phyloP scores from a whole-genome alignment of 2,888 invertebrate genomes.

The Amaurobius ferox region DNA sequence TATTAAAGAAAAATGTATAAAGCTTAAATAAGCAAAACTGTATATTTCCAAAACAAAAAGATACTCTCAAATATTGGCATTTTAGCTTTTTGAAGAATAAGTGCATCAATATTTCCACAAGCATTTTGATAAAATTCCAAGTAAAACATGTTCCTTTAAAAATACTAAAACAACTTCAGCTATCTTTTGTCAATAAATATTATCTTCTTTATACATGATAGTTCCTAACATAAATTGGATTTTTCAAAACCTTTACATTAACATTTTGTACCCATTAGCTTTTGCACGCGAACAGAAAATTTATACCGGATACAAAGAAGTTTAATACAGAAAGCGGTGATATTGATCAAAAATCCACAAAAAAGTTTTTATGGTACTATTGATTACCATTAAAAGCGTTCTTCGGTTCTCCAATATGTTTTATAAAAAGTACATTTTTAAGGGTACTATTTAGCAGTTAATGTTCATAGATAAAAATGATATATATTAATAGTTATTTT shows the following conservation, averaged over 20 bases:
- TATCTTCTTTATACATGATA: not conserved
- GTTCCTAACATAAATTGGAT: not conserved
- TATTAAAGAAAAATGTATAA: too few species aligned
- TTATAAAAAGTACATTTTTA: too few species aligned
- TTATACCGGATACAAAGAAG: not conserved
- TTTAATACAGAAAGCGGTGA: not conserved
- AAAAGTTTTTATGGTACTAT: not conserved
- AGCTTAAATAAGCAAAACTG: too few species aligned
- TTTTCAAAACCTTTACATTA: not conserved
- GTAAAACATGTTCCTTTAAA: not conserved
- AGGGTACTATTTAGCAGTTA: too few species aligned
- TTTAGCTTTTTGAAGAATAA: not conserved
- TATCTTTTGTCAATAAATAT: constrained; percentile 2
- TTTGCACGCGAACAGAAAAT: not conserved
- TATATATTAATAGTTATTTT: too few species aligned
- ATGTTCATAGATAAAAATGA: too few species aligned
- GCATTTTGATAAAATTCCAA: not conserved
- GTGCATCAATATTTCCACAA: not conserved
- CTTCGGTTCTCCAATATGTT: not conserved
- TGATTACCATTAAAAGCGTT: not conserved
- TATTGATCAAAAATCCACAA: not conserved
- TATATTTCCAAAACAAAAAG: not conserved
- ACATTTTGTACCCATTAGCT: not conserved
- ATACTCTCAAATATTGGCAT: not conserved
- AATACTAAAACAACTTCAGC: not conserved